Percentiles rank a stretch among this genome's conserved stretches.
Conservation (phyloP, 2,113 vertebrate species). For the Xenotilapia longispinis region DNA sequence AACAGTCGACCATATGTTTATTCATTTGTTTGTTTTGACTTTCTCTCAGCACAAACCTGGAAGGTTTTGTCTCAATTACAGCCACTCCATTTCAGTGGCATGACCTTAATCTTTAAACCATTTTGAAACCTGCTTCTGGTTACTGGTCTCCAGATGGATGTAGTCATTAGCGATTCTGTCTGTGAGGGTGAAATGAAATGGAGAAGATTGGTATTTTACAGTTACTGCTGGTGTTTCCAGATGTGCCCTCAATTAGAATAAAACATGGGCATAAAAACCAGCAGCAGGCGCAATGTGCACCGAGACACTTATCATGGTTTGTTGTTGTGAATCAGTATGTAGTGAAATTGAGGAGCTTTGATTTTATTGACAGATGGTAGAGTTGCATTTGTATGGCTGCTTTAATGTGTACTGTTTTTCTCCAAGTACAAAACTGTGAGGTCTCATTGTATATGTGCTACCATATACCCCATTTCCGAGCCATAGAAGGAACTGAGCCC, state of each 20-base stretch:
- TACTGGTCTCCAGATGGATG: neutral
- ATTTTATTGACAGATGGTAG: neutral
- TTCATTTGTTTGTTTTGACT: neutral
- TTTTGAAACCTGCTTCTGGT: neutral
- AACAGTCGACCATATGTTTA: neutral
- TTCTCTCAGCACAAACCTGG: neutral
- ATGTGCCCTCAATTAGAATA: neutral
- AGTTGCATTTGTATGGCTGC: neutral
- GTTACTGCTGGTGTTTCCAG: neutral
- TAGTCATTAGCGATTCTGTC: neutral
- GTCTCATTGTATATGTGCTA: neutral
- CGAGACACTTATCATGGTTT: neutral
- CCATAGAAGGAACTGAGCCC: constrained; percentile 1
- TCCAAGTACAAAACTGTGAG: neutral
- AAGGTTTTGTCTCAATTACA: neutral
- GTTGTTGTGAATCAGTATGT: neutral
- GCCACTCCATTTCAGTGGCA: neutral
- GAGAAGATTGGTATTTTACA: neutral
- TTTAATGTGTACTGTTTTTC: neutral
- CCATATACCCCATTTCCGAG: neutral
- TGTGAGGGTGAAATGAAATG: neutral
- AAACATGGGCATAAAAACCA: neutral
- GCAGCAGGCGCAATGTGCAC: neutral
- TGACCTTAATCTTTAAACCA: neutral
- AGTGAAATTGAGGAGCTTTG: neutral